phyloP scores from a whole-genome alignment of 2,797 vertebrate species.

The Rhinogobio ventralis region DNA sequence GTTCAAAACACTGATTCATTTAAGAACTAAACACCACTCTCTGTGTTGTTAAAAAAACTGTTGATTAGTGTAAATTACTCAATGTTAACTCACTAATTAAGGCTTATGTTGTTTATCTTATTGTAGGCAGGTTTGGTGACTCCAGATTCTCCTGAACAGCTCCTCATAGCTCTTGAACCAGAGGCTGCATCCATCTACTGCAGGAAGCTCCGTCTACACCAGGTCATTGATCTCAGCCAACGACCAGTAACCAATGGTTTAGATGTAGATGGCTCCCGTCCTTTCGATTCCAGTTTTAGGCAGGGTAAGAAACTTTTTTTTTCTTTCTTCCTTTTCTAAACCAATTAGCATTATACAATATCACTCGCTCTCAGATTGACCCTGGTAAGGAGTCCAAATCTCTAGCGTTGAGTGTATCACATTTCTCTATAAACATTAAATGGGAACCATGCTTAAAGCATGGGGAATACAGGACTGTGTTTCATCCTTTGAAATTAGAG shows the following conservation, averaged over 20 bases:
- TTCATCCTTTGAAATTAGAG: constrained; percentile 54
- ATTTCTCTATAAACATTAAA: constrained; percentile 64
- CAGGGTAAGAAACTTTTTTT: constrained; percentile 79
- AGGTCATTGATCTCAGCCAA: constrained; percentile 89
- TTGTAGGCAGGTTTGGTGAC: constrained; percentile 87
- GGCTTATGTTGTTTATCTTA: constrained; percentile 7
- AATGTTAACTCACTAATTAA: not conserved
- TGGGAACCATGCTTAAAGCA: constrained; percentile 68
- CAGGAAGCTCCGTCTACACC: constrained; percentile 91
- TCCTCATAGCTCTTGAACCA: constrained; percentile 93
- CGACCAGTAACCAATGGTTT: constrained; percentile 76
- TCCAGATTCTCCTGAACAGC: constrained; percentile 85
- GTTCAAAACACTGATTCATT: not conserved
- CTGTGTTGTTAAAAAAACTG: not conserved
- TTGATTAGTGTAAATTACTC: not conserved
- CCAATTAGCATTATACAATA: constrained; percentile 41
- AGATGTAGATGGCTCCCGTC: constrained; percentile 72
- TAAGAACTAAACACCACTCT: not conserved
- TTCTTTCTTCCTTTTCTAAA: not conserved
- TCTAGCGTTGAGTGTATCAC: constrained; percentile 44
- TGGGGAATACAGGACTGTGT: constrained; percentile 64
- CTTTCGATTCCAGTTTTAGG: constrained; percentile 90
- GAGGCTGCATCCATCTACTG: constrained; percentile 96
- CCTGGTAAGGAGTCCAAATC: constrained; percentile 36
- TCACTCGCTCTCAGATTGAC: constrained; percentile 23